Percentiles rank a stretch among this genome's conserved stretches.
Conservation (phyloP, 1,140 invertebrate genomes). For the Belonocnema kinseyi region DNA sequence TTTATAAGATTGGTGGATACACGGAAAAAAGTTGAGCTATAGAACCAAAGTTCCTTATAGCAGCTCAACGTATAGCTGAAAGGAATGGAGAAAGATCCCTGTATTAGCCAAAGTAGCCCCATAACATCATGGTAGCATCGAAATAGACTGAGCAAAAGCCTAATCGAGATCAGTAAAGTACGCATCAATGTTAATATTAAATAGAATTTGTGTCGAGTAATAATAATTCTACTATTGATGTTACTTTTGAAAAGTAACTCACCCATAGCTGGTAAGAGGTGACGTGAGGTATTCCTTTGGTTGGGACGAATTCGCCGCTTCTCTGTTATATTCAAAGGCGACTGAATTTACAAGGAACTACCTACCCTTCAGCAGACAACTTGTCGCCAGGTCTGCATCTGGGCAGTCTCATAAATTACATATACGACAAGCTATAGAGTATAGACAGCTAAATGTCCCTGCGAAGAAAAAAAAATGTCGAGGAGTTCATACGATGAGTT, state of each 20-base stretch:
- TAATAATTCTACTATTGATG: too few relatives aligned
- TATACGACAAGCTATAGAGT: conserved; percentile 35
- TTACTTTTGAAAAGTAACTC: too few relatives aligned
- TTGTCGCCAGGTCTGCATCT: conserved; percentile 62
- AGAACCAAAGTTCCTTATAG: too few relatives aligned
- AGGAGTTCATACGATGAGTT: conserved; percentile 47
- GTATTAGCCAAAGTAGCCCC: too few relatives aligned
- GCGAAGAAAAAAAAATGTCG: conserved; percentile 31
- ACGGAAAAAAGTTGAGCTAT: too few relatives aligned
- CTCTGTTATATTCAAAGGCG: conserved; percentile 29
- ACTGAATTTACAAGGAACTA: conserved; percentile 50
- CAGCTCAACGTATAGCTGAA: too few relatives aligned
- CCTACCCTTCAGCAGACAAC: conserved; percentile 48
- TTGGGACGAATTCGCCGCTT: conserved; percentile 55
- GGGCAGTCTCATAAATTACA: conserved; percentile 68
- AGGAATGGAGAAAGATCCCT: too few relatives aligned
- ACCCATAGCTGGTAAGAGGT: background rate
- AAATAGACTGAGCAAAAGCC: too few relatives aligned
- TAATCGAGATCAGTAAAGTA: too few relatives aligned
- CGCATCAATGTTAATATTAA: background rate
- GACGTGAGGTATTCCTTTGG: conserved; percentile 44
- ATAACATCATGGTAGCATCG: too few relatives aligned
- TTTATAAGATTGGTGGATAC: too few relatives aligned
- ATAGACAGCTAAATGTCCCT: conserved; percentile 47
- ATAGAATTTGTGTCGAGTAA: conserved; percentile 4